phyloP scores from a whole-genome alignment of 2,888 invertebrate species.

The Aspidiotus rigidus region DNA sequence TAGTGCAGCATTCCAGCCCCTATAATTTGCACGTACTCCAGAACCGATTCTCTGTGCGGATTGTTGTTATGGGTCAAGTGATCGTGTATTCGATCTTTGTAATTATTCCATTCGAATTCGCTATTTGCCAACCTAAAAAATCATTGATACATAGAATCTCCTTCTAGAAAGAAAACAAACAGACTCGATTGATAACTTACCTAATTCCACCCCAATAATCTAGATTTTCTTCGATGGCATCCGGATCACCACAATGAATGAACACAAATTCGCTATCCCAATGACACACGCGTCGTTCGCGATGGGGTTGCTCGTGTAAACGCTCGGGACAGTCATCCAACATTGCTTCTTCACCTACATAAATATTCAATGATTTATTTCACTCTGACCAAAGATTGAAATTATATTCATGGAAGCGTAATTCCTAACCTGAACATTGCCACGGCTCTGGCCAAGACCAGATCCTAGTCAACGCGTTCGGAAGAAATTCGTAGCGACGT shows the following conservation, averaged over 20 bases:
- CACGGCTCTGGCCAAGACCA: slow-evolving; percentile 94
- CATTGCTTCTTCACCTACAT: slow-evolving; percentile 50
- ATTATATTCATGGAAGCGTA: not conserved
- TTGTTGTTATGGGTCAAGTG: slow-evolving; percentile 65
- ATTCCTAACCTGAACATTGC: slow-evolving; percentile 46
- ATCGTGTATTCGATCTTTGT: slow-evolving; percentile 72
- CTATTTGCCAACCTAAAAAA: slow-evolving; percentile 65
- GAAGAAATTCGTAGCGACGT: slow-evolving; percentile 76
- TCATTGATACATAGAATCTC: slow-evolving; percentile 10
- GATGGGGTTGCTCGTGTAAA: slow-evolving; percentile 75
- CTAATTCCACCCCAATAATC: slow-evolving; percentile 93
- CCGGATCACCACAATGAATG: slow-evolving; percentile 68
- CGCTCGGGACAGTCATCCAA: slow-evolving; percentile 79
- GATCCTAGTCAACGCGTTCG: slow-evolving; percentile 68
- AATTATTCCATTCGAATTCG: slow-evolving; percentile 77
- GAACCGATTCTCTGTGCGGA: slow-evolving; percentile 60
- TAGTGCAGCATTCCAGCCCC: slow-evolving; percentile 94
- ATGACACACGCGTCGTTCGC: slow-evolving; percentile 71
- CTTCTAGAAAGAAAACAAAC: not conserved
- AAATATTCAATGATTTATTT: not conserved
- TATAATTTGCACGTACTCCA: slow-evolving; percentile 71
- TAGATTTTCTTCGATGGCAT: slow-evolving; percentile 54
- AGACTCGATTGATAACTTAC: slow-evolving; percentile 38
- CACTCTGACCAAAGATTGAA: not conserved
- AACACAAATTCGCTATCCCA: slow-evolving; percentile 90